Base-by-base conservation (phyloP, 2,888 invertebrate genomes). In the Noctua janthe region DNA sequence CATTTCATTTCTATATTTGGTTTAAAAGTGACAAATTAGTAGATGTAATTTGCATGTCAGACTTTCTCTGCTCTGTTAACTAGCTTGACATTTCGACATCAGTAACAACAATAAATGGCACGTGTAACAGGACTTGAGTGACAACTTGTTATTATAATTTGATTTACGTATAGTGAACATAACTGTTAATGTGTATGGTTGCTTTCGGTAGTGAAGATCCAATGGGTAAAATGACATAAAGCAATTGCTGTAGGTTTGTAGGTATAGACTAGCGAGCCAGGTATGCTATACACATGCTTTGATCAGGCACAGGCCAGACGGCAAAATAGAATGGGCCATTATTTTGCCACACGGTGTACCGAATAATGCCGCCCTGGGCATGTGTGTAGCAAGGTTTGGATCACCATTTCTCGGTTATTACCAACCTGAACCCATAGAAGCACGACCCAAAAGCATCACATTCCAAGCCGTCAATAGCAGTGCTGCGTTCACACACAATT, bases 401-500 rank as follows among this genome's bases (percentile, higher is more conserved):
- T n/a, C 43, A n/a, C 69, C n/a, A 47, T 15, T 69, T 10, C 20
- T 35, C 39, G 39, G 51, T 62, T 20, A 67, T 47, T 54, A 23
- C 35, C n/a, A 35, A 70, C 13, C 29, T 2, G 8, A 29, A 66
- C 23, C 39, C 13, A 51, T 73, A 66, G 66, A 67, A 39, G 76
- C 66, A 78, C 29, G 73, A 66, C 51, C 29, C 8, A 13, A 71
- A 69, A 62, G 47, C 47, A 66, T 74, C 62, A 66, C 71, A 77
- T 87, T 62, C 56, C 66, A 29, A 39, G 69, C 73, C 71, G 71
- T 69, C 84, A 87, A 74, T 79, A 76, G 56, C 35, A 49, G n/a
- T 29, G 56, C 43, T 47, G 43, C 77, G 62, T 87, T 87, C 89
- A 78, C 85, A 85, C 79, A 83, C 70, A 51, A 51, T 74, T 76